Conservation (phyloP, 2,797 vertebrate genomes). For the Chelon auratus region DNA sequence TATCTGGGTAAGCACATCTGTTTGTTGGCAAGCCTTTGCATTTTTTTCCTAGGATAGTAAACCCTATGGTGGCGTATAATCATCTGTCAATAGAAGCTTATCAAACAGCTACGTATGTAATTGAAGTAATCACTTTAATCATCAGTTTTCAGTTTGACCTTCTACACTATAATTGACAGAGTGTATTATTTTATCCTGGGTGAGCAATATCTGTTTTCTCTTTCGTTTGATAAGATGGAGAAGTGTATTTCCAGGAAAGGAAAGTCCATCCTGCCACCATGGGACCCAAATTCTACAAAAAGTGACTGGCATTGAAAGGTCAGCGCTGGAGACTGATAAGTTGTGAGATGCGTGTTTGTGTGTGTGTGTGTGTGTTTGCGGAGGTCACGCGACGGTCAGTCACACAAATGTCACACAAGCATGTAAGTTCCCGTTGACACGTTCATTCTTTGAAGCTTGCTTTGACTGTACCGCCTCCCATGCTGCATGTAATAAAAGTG, state of each 20-base stretch:
- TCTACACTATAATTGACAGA: not conserved
- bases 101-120: not conserved
- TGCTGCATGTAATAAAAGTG: not conserved
- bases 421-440: constrained; percentile 9
- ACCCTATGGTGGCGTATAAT: not conserved
- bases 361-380: not conserved
- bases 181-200: not conserved
- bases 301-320: constrained; percentile 41
- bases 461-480: constrained; percentile 3
- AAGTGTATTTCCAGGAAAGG: not conserved
- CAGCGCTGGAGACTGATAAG: constrained; percentile 31
- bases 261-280: not conserved
- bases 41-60: not conserved
- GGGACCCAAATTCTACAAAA: constrained; percentile 12
- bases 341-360: constrained; percentile 13
- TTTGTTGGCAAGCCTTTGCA: not conserved
- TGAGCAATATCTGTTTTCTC: not conserved
- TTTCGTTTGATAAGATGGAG: not conserved
- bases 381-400: constrained; percentile 14
- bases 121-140: not conserved
- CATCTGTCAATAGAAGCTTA: not conserved
- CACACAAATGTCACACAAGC: constrained; percentile 43
- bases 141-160: not conserved
- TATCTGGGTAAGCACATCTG: not conserved
- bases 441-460: constrained; percentile 36